Base-by-base conservation (phyloP, 2,888 invertebrate genomes). In the Anthophora plumipes region DNA sequence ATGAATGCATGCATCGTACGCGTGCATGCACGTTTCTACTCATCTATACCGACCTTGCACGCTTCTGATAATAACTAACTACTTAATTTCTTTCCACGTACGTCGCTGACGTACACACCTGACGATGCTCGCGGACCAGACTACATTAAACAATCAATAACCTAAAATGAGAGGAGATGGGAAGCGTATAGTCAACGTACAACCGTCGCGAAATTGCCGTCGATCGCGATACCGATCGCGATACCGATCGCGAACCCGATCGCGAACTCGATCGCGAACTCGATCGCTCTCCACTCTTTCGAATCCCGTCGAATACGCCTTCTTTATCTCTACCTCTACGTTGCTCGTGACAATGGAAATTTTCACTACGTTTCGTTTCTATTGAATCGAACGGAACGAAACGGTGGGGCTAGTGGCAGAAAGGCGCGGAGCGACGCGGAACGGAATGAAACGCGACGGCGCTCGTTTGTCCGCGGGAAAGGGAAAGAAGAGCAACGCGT, bases 81-180 rank as follows among this genome's bases (percentile, higher is more conserved):
- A 82, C 73, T 82, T 82, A 67, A 74, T 77, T 82, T 77, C 63
- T 41, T 69, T 82, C 66, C 55, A 70, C 69, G 64, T 82, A 70
- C n/a, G 46, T 20, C 31, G 41, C 54, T 59, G 60, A 63, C 63
- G 82, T 57, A 68, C 37, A 6, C 12, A 17, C 31, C 22, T n/a
- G n/a, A n/a, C 43, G 46, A 22, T 50, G 52, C 61, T 48, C 17
- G 67, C 46, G n/a, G 43, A 25, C 57, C 59, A 0, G 43, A 25
- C 57, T 54, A 0, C n/a, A 22, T 50, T 54, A 41, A 69, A 71
- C 75, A 48, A 81, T 81, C 50, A 71, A 55, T 52, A 59, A 48
- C n/a, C 7, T 2, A 12, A 64, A 59, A 43, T 12, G 43, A 41
- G 8, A 17, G 17, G 43, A 55, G 14, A 41, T 11, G 20, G n/a